Evolutionary conservation across 2,888 invertebrate genomes (phyloP), one percentile per base, ranked within the genome.

Genomic region (Autographa gamma): DNA sequence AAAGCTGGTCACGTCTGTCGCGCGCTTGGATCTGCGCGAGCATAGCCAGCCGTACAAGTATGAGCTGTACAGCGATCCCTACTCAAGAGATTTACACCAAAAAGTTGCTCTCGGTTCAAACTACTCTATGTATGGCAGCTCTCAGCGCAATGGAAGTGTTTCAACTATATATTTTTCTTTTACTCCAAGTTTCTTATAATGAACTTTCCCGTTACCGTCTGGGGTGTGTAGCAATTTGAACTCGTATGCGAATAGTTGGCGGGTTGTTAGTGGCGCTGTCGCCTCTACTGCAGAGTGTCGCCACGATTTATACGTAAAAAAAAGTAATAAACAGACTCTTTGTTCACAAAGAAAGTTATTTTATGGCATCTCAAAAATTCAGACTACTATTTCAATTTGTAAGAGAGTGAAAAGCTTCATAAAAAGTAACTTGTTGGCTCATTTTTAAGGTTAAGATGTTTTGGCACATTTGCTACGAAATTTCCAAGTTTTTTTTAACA

Each of bases 51-150:
- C 70, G 72, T 74, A 78, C 62, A 64, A 34, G 60, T 34, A 66
- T 63, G 69, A 63, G 76, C 71, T 69, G 74, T 74, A 80, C 75
- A 73, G 66, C 76, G 76, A 80, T 80, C 75, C 77, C 74, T 77
- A 74, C 85, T 85, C 79, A 69, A 68, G 74, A 86, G 84, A 86
- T 88, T 86, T 85, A 76, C 80, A 79, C 80, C 83, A 85, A 86
- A 88, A 88, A 88, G 83, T 86, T 85, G 66, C 60, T 65, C 68
- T 65, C 77, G 79, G 74, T 80, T 76, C 76, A 69, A 75, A 78
- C 79, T 79, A 73, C 74, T 80, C 64, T 77, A 70, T 76, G 76
- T 82, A 76, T 69, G 65, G 72, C 71, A 61, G 72, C 64, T 76
- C 82, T 77, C 69, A 67, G 69, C 58, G 74, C 76, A 69, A 70